These are phyloP conservation scores for Mobula birostris DNA, from an alignment of 2,113 vertebrate genomes.

Conservation along the genomic window DNA sequence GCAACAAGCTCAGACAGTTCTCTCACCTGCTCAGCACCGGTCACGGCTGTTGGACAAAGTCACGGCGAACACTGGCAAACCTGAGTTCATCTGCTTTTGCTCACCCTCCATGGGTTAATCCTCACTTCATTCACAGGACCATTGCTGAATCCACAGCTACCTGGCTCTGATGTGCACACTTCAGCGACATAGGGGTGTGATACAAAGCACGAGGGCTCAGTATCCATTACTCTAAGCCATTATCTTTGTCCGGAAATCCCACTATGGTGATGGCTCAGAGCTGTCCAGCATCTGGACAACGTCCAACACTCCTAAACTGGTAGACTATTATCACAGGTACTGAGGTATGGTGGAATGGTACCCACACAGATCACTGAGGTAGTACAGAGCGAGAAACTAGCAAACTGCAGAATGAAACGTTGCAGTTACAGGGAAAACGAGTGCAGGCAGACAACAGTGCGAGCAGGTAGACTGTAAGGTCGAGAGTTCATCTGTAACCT, in stretches of 20 bases:
- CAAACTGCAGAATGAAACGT: too few relatives aligned
- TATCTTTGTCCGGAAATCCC: background rate
- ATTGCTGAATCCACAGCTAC: background rate
- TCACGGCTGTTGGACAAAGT: background rate
- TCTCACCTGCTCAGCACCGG: background rate
- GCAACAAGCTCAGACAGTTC: background rate
- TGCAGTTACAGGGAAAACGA: too few relatives aligned
- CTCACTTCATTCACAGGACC: background rate
- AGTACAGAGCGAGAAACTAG: too few relatives aligned
- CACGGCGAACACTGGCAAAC: background rate
- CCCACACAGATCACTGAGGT: too few relatives aligned
- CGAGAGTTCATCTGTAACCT: too few relatives aligned
- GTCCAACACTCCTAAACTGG: too few relatives aligned
- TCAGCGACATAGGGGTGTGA: background rate
- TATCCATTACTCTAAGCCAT: background rate
- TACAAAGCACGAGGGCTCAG: background rate
- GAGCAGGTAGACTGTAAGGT: too few relatives aligned
- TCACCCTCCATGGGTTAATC: background rate
- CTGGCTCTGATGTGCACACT: background rate
- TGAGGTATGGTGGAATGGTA: too few relatives aligned
- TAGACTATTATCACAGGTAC: too few relatives aligned
- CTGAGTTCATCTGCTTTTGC: background rate
- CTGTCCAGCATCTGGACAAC: background rate
- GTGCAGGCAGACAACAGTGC: too few relatives aligned
- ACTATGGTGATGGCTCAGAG: too few relatives aligned